Evolutionary conservation across 1,140 invertebrate genomes (phyloP), one percentile per base, ranked within the genome.

Genomic region (Aphis gossypii): DNA sequence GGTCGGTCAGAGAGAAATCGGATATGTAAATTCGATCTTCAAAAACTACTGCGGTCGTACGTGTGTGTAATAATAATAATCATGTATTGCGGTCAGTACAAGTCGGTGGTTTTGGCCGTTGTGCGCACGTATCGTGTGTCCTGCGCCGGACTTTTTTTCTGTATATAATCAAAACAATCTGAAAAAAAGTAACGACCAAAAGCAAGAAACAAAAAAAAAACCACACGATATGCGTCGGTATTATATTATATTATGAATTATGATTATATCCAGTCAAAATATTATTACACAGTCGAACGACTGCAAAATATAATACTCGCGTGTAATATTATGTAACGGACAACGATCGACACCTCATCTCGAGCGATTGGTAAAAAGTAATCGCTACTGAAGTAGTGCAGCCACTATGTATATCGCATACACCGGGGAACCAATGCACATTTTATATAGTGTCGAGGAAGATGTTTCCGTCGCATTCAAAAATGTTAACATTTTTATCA

Each of bases 21-120:
- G 82, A 93, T 93, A 93, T 48, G 92, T 93, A 93, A 86, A 93
- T 93, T 93, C 35, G 76, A 93, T 93, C 92, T 93, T 93, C 82
- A 83, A 84, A 90, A 90, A 90, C 35, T 35, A n/a, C 38, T 30
- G 89, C 48, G n/a, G n/a, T 35, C n/a, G 82, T 92, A 90, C 46
- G 51, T 30, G 48, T 90, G 35, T 90, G 21, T 44, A 48, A 51
- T 88, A 88, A 51, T 88, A 88, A 90, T 76, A 91, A 54, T 54
- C 87, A 48, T 84, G 56, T 93, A 86, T 93, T 93, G 92, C 92
- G 92, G 92, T 93, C 35, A 25, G 48, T 46, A 6, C 30, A 30
- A 25, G 35, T 2, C 41, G 25, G 51, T 18, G 88, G 48, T 89
- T 89, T 56, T 51, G 35, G 20, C 54, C 38, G 54, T 41, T 30